Evolutionary conservation across 2,888 invertebrate genomes (phyloP).

Genomic region (Deilephila elpenor): DNA sequence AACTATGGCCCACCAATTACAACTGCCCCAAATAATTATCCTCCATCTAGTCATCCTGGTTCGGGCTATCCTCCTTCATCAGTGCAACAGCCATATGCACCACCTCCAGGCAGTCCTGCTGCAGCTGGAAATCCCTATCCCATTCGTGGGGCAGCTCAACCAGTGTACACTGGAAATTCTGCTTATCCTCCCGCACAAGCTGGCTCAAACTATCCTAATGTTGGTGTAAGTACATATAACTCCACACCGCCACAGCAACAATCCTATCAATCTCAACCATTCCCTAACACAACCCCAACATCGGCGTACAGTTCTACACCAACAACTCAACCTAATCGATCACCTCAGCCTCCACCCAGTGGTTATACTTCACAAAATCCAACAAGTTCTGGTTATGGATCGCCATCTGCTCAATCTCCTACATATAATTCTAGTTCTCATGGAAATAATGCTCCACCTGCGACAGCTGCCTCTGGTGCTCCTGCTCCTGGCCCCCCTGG

Average conservation of each 20-base stretch:
- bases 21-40: slow-evolving; percentile 84
- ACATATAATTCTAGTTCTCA: slow-evolving; percentile 86
- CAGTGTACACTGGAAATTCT: slow-evolving; percentile 76
- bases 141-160: slow-evolving; percentile 73
- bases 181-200: slow-evolving; percentile 78
- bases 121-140: slow-evolving; percentile 76
- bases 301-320: slow-evolving; percentile 83
- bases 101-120: slow-evolving; percentile 77
- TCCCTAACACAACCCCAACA: slow-evolving; percentile 80
- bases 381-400: slow-evolving; percentile 84
- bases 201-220: slow-evolving; percentile 77
- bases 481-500: slow-evolving; percentile 84
- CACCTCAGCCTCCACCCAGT: slow-evolving; percentile 84
- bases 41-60: slow-evolving; percentile 80
- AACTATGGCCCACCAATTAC: slow-evolving; percentile 86
- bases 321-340: slow-evolving; percentile 80
- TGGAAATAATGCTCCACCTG: slow-evolving; percentile 77
- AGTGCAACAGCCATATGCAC: slow-evolving; percentile 79
- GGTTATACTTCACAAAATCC: slow-evolving; percentile 85
- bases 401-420: slow-evolving; percentile 87
- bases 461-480: slow-evolving; percentile 79
- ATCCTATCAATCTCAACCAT: slow-evolving; percentile 80
- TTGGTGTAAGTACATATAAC: slow-evolving; percentile 78
- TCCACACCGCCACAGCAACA: slow-evolving; percentile 79
- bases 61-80: slow-evolving; percentile 77